Evolutionary conservation across 2,113 vertebrate genomes (phyloP).

Genomic region (Amphiprion percula): DNA sequence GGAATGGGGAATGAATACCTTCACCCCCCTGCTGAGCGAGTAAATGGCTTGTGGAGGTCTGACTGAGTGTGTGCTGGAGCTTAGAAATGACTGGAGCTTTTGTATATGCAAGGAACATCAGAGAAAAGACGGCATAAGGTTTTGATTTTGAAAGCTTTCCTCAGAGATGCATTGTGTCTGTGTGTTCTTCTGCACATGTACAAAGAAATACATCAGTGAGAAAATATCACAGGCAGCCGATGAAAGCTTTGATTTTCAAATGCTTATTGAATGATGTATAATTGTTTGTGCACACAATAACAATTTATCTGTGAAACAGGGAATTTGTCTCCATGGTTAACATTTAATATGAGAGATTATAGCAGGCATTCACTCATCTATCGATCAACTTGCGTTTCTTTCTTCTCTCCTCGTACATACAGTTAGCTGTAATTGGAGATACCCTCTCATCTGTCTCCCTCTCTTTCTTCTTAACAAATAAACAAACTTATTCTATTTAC

Average conservation of each 20-base stretch:
- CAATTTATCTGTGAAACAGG: slow-evolving; percentile 40
- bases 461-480: slow-evolving; percentile 47
- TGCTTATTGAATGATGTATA: slow-evolving; percentile 26
- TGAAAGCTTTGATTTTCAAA: slow-evolving; percentile 46
- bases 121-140: slow-evolving; percentile 28
- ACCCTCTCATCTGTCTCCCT: slow-evolving; percentile 26
- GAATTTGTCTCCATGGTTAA: slow-evolving; percentile 43
- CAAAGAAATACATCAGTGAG: slow-evolving; percentile 7
- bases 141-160: slow-evolving; percentile 56
- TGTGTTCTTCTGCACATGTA: not conserved
- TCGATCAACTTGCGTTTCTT: slow-evolving; percentile 38
- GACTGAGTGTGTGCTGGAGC: slow-evolving; percentile 20
- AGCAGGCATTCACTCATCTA: slow-evolving; percentile 35
- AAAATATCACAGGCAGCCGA: slow-evolving; percentile 16
- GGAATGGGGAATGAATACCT: slow-evolving; percentile 47
- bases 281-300: slow-evolving; percentile 22
- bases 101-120: slow-evolving; percentile 45
- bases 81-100: slow-evolving; percentile 38
- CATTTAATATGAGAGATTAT: slow-evolving; percentile 47
- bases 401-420: slow-evolving; percentile 22
- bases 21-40: slow-evolving; percentile 46
- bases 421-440: slow-evolving; percentile 41
- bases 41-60: slow-evolving; percentile 55
- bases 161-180: slow-evolving; percentile 27
- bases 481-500: slow-evolving; percentile 51